Evolutionary conservation across 2,113 vertebrate species (phyloP).

Genomic region (Oxyura jamaicensis): DNA sequence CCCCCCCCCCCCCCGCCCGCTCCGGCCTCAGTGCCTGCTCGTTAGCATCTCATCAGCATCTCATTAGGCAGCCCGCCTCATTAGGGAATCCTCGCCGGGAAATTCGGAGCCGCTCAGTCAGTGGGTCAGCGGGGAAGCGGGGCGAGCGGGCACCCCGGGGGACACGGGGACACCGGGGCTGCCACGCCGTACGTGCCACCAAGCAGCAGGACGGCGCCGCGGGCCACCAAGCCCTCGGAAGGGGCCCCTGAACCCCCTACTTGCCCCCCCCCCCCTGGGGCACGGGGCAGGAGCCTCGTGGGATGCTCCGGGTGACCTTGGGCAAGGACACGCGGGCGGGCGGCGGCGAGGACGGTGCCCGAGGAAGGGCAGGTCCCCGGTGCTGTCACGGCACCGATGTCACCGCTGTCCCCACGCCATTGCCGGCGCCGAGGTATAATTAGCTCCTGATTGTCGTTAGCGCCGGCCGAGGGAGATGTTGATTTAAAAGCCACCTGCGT

Average conservation of each 20-base stretch:
- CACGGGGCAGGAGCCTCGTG: background rate
- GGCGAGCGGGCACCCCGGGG: background rate
- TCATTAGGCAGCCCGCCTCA: background rate
- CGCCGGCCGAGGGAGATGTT: background rate
- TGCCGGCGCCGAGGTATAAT: background rate
- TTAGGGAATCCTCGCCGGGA: background rate
- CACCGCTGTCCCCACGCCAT: background rate
- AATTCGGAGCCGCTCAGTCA: background rate
- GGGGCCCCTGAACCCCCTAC: rapidly evolving
- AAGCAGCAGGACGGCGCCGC: background rate
- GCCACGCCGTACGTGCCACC: too few relatives aligned
- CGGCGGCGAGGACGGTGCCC: background rate
- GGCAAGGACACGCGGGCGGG: background rate
- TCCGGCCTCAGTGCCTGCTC: background rate
- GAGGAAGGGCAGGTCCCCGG: background rate
- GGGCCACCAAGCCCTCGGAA: rapidly evolving
- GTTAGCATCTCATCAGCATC: background rate
- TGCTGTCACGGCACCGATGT: background rate
- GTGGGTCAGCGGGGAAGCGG: constrained; percentile 7
- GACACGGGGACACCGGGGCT: background rate
- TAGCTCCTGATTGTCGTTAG: background rate
- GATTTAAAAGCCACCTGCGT: background rate
- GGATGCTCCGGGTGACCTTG: background rate
- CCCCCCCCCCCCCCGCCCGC: background rate
- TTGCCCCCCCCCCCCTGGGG: too few relatives aligned